Evolutionary conservation across 2,888 invertebrate species (phyloP).

Genomic region (Notocelia uddmanniana): DNA sequence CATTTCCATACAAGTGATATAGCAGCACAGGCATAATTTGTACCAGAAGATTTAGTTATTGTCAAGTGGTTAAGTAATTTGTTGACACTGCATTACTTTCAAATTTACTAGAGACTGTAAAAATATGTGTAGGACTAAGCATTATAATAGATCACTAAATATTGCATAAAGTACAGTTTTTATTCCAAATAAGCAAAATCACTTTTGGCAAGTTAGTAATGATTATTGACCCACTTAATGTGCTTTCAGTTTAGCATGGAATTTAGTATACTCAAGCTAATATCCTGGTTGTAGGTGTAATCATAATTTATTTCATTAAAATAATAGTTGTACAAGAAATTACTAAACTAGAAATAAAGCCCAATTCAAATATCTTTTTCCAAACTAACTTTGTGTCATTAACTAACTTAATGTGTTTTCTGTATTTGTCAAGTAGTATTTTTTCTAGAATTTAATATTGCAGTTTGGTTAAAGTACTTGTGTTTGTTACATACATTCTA

Average conservation of each 20-base stretch:
- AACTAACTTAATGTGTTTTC: too few species aligned
- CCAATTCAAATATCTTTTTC: neutral
- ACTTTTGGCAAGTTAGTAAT: neutral
- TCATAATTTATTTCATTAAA: neutral
- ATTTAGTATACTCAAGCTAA: neutral
- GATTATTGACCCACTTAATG: constrained; percentile 17
- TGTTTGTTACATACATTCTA: neutral
- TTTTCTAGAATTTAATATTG: neutral
- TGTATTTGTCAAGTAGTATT: neutral
- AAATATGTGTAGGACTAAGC: neutral
- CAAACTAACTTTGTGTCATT: neutral
- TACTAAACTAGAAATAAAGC: too few species aligned
- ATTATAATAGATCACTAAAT: neutral
- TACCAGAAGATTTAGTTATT: neutral
- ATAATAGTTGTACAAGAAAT: neutral
- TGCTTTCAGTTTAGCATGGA: neutral
- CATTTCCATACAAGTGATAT: too few species aligned
- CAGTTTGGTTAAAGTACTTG: too few species aligned
- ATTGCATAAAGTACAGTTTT: constrained; percentile 1
- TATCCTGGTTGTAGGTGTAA: neutral
- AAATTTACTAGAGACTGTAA: neutral
- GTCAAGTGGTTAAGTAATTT: neutral
- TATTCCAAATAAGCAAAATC: neutral
- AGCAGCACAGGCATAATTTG: neutral
- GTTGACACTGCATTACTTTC: constrained; percentile 21